phyloP scores from a whole-genome alignment of 1,140 invertebrate genomes.

The Zaprionus vittiger region DNA sequence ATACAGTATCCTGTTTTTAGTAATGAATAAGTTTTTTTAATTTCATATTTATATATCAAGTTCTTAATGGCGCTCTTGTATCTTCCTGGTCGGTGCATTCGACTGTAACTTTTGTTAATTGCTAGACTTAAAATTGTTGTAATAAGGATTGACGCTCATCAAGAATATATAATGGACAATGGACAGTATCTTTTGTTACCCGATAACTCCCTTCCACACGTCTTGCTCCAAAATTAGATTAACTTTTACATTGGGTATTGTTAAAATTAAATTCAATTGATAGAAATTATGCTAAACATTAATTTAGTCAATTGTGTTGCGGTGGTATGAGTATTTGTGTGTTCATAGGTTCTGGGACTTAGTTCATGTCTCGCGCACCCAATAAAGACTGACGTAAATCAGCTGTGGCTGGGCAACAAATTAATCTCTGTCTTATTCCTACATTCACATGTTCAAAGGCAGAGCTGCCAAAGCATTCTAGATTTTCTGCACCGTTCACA shows the following conservation, averaged over 20 bases:
- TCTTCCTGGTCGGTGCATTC: no score
- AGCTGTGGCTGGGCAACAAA: neutral
- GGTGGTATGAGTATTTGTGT: neutral
- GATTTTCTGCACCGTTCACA: neutral
- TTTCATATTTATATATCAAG: no score
- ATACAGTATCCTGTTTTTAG: no score
- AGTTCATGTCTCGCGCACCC: neutral
- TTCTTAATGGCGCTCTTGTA: no score
- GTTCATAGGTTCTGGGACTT: neutral
- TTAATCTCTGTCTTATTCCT: neutral
- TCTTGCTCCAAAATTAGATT: neutral
- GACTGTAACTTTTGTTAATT: no score
- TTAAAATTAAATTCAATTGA: conserved; percentile 26
- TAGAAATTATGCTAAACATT: neutral
- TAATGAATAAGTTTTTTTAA: no score
- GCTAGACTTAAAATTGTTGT: no score
- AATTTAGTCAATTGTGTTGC: conserved; percentile 19
- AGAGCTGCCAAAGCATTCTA: neutral
- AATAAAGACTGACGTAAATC: neutral
- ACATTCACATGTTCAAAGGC: neutral
- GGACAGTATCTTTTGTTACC: neutral
- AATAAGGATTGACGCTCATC: no score
- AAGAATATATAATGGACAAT: no score
- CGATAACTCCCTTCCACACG: neutral
- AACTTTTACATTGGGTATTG: neutral